These are phyloP conservation scores for Tetraodon nigroviridis DNA, from an alignment of 2,113 vertebrate genomes.

Conservation along the genomic window DNA sequence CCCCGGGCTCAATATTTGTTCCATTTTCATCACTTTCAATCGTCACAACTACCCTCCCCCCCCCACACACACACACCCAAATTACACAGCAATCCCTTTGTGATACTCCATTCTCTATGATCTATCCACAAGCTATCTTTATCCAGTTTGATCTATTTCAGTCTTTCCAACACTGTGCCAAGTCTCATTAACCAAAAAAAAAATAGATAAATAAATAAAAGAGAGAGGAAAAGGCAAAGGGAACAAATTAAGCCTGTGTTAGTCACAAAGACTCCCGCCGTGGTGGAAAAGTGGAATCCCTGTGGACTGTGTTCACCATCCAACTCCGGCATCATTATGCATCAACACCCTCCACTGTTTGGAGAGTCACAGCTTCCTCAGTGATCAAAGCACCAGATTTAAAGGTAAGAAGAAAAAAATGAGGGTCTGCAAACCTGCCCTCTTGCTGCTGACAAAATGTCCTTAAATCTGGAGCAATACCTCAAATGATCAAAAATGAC, in stretches of 20 bases:
- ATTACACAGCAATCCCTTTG: conserved; percentile 32
- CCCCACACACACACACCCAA: too few relatives aligned
- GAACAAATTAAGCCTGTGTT: conserved; percentile 46
- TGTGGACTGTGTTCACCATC: conserved; percentile 20
- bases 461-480: too few relatives aligned
- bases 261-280: conserved; percentile 51
- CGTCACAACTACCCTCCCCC: conserved; percentile 20
- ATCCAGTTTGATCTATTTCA: conserved; percentile 50
- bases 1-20: conserved; percentile 20
- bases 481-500: too few relatives aligned
- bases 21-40: conserved; percentile 23
- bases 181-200: conserved; percentile 46
- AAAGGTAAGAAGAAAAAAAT: too few relatives aligned
- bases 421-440: too few relatives aligned
- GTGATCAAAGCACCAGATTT: too few relatives aligned
- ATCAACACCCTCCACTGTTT: conserved; percentile 28
- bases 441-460: too few relatives aligned
- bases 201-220: too few relatives aligned
- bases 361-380: conserved; percentile 29
- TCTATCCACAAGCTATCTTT: conserved; percentile 31
- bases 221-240: conserved; percentile 10
- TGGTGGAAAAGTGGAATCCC: conserved; percentile 30
- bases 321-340: conserved; percentile 34
- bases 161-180: conserved; percentile 39
- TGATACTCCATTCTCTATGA: conserved; percentile 49